Base-by-base conservation (phyloP, 2,888 invertebrate species). In the Habrosyne pyritoides region DNA sequence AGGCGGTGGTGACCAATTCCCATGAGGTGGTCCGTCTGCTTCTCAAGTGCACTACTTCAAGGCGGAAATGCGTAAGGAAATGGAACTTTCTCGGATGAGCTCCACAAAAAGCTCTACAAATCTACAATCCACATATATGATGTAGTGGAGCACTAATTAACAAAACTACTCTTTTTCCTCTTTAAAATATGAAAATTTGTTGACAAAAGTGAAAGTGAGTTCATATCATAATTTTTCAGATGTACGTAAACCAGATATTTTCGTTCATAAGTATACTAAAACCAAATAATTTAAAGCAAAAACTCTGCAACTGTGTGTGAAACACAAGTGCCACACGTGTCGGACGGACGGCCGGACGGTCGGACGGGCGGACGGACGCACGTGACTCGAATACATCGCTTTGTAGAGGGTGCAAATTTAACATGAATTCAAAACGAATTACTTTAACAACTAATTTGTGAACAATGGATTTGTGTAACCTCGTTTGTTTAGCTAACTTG, bases 381-480 rank as follows among this genome's bases (percentile, higher is more conserved):
- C 59, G 67, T 63, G 65, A 60, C 63, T 30, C 0, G 62, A 59
- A 60, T 63, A 21, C 26, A 22, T 30, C 53, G 53, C 57, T 62
- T 63, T 59, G 54, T 52, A 36, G 28, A 50, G 24, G 52, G 22
- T 54, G 24, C 22, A 14, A 64, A 64, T 72, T 65, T 57, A 60
- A 69, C 63, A 53, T 51, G 61, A 70, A 71, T 67, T 55, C 64
- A 62, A 71, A 73, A 73, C 62, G 73, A 74, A 71, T 75, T 62
- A 57, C 55, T 54, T 68, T 53, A 28, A 47, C 57, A 57, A 62
- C 69, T 75, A 74, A 74, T 75, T 71, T 65, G 57, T 46, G 54
- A 46, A 53, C 53, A 62, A 69, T 67, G 63, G 60, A 62, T 65
- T 59, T 18, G 56, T 59, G 24, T 59, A 60, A 64, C 66, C 56